phyloP scores from a whole-genome alignment of 2,888 invertebrate genomes.

The Andrena hattorfiana region DNA sequence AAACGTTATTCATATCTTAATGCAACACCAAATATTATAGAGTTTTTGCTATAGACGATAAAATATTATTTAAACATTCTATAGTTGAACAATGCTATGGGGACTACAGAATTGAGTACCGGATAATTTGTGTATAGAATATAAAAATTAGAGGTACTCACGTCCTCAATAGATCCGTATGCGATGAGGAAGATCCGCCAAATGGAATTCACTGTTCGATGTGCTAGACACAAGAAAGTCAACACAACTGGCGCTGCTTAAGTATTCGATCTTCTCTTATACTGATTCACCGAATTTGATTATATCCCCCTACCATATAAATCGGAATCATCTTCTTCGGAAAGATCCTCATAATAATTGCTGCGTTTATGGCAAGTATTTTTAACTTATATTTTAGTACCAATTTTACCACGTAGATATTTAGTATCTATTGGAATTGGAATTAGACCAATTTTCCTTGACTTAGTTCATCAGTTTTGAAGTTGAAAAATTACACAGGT shows the following conservation, averaged over 20 bases:
- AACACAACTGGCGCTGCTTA: slow-evolving; percentile 84
- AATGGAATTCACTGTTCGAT: slow-evolving; percentile 62
- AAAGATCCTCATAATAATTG: not conserved
- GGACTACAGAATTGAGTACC: not conserved
- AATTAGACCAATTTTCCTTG: no score
- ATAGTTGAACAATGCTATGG: not conserved
- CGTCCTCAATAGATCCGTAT: slow-evolving; percentile 48
- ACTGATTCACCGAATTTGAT: slow-evolving; percentile 70
- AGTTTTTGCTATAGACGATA: not conserved
- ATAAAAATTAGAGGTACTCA: slow-evolving; percentile 30
- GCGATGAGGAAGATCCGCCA: slow-evolving; percentile 52
- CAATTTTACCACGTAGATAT: no score
- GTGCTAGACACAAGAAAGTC: slow-evolving; percentile 82
- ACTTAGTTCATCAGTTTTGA: no score
- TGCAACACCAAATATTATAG: not conserved
- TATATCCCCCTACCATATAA: slow-evolving; percentile 59
- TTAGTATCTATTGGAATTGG: no score
- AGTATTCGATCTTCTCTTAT: slow-evolving; percentile 84
- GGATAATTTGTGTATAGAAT: not conserved
- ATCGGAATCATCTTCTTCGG: slow-evolving; percentile 38
- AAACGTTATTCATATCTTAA: not conserved
- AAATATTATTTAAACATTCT: not conserved
- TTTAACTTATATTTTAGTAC: no score
- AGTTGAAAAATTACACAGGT: no score
- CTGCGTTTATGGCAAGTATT: not conserved